Evolutionary conservation across 2,797 vertebrate genomes (phyloP), one percentile per base, ranked within the genome.

Genomic region (Melanotaenia pygmaea): DNA sequence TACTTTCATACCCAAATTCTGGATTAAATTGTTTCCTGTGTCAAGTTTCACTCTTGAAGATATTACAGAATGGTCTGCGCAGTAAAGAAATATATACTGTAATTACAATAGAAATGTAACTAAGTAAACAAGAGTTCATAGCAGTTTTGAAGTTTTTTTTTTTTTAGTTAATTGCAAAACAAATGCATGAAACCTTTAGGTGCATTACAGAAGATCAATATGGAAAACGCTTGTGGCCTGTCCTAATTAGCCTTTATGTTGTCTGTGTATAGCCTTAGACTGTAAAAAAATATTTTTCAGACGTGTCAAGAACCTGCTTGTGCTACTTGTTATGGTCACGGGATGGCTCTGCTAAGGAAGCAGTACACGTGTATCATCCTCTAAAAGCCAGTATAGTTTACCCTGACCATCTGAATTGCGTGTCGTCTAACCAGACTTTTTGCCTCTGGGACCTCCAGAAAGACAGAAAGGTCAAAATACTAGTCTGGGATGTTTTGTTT

Each of bases 381-480:
- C 62, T 28, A 16, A 38, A 59, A 60, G 58, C 43, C 61, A 64
- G 58, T 59, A 1, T 67, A n/a, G 35, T 60, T 64, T 38, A 71
- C 66, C 35, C 38, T 37, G 24, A 30, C 56, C 28, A 70, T 80
- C 83, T 35, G 61, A 74, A 50, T 68, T 53, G 28, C 14, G 0
- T 61, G 47, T 60, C 79, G 70, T 80, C 76, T 83, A 77, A 79
- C 79, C 84, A 81, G 64, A 82, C 85, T 89, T 94, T 89, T 92
- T 94, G 93, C 90, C 89, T 77, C 22, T 61, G 45, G 70, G 70
- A 58, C 76, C 81, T 79, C 70, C 70, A 34, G 45, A 67, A 65
- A 82, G 80, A 43, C 76, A 24, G 77, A 90, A 72, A 78, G 85
- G 83, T 76, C 80, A 85, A 81, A 88, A 76, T 82, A 58, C 72